phyloP scores from a whole-genome alignment of 2,797 vertebrate species.

The Apogon talboti region DNA sequence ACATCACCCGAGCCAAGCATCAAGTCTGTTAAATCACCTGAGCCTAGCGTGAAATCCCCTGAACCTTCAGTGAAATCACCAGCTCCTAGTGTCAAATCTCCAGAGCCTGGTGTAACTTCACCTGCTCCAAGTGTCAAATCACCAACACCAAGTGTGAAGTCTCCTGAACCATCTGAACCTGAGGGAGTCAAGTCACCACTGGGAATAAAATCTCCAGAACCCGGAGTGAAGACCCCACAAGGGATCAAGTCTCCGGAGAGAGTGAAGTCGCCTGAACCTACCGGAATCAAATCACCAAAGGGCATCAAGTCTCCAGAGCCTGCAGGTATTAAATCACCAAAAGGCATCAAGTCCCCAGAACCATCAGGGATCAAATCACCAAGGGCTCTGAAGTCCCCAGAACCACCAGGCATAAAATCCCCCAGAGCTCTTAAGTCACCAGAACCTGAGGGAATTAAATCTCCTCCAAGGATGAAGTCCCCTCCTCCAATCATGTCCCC shows the following conservation, averaged over 20 bases:
- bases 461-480: constrained; percentile 81
- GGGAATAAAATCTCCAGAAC: constrained; percentile 79
- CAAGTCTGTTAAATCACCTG: constrained; percentile 68
- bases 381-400: constrained; percentile 87
- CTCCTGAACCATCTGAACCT: constrained; percentile 79
- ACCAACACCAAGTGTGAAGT: constrained; percentile 82
- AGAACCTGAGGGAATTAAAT: constrained; percentile 84
- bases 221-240: constrained; percentile 63
- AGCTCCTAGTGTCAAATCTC: constrained; percentile 79
- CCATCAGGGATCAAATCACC: constrained; percentile 80
- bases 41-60: constrained; percentile 62
- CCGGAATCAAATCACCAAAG: constrained; percentile 63
- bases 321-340: constrained; percentile 82
- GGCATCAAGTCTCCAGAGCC: constrained; percentile 84
- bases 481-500: constrained; percentile 81
- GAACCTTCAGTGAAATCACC: constrained; percentile 84
- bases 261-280: constrained; percentile 84
- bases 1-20: constrained; percentile 70
- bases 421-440: constrained; percentile 87
- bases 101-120: constrained; percentile 58
- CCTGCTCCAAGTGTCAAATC: constrained; percentile 78
- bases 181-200: constrained; percentile 66
- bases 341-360: constrained; percentile 74
- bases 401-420: constrained; percentile 85
- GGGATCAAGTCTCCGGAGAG: constrained; percentile 84